Base-by-base conservation (phyloP, 1,140 invertebrate species). In the Caenorhabditis remanei region DNA sequence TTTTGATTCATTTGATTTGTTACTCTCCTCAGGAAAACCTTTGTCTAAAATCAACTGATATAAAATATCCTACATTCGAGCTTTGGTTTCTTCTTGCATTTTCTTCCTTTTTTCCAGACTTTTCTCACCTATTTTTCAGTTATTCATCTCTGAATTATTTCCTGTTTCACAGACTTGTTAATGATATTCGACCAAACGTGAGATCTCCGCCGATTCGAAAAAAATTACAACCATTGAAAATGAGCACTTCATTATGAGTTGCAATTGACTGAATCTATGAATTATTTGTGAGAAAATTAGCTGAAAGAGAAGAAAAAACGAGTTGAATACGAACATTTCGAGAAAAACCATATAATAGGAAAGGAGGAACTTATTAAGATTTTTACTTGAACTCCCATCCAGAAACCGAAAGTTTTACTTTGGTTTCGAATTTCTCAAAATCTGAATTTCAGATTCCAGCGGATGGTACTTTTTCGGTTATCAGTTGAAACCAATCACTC, bases 111-210 rank as follows among this genome's bases (percentile, higher is more conserved):
- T 32, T 46, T 71, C 21, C 21, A 43, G 41, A 71, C 13, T 43
- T 71, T 43, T 43, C 65, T 43, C 40, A 11, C 40, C 11, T 5
- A 40, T 40, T 63, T 63, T 24, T 71, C 9, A 43, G 65, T 71
- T 41, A 71, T 71, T 71, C 65, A 71, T 71, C 5, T 8, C 7
- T 63, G n/a, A 71, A 71, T 71, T 46, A 71, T 71, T 71, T 46
- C 40, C 41, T 71, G 11, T 32, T 65, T 40, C 61, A 32, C 24
- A 71, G 65, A 71, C 40, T 71, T 43, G 65, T 71, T 43, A 71
- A 71, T 71, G 41, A 71, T 65, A 71, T 71, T 43, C 41, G 32
- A 32, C 32, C 21, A 16, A 58, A 58, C 56, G 14, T 58, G 32
- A 65, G 8, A 8, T 13, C 2, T 71, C 21, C 19, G 55, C n/a